Base-by-base conservation (phyloP, 2,888 invertebrate genomes). In the Patella caerulea region DNA sequence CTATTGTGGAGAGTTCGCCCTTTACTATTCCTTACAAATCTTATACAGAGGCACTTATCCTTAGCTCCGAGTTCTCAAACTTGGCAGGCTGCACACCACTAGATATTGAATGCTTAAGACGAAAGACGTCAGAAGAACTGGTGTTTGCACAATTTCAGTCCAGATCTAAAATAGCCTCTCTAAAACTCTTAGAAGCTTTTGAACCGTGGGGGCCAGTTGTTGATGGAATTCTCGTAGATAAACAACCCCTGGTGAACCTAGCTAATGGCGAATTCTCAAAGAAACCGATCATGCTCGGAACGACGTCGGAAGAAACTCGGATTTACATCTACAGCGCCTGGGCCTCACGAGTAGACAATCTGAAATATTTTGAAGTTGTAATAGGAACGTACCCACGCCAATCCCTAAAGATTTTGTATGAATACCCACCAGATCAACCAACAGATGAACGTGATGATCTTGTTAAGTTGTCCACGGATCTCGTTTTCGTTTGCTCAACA, bases 151-250 rank as follows among this genome's bases (percentile, higher is more conserved):
- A 87, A 77, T 72, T 78, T 3, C 74, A 77, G 52, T 79, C 84
- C 0, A 76, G 85, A 34, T 71, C 71, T 11, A 82, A 83, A 45
- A 78, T 86, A 15, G 83, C 86, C 7, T 89, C 89, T 24, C 65
- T 87, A 5, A 86, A 86, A 69, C 76, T 88, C 29, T 78, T 88
- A n/a, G 86, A 87, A 59, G 84, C 85, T 54, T 89, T 89, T 74
- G 89, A 89, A 74, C 87, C 88, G 9, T 85, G 87, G 77, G 86
- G 88, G 7, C 89, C 89, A 0, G 85, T 83, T 71, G 84, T 89
- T 14, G 88, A 89, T 74, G 86, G 86, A 2, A 74, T 81, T 1
- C 72, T 86, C 14, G 84, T 89, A 1, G 80, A 82, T 19, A 79
- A 81, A n/a, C 86, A 88, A 71, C 82, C 86, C 0, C 71, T 88